A percentile compares a stretch with the other conserved stretches of the same genome.
Evolutionary conservation across 2,888 invertebrate species (phyloP).

Genomic region (Gymnoscelis rufifasciata): DNA sequence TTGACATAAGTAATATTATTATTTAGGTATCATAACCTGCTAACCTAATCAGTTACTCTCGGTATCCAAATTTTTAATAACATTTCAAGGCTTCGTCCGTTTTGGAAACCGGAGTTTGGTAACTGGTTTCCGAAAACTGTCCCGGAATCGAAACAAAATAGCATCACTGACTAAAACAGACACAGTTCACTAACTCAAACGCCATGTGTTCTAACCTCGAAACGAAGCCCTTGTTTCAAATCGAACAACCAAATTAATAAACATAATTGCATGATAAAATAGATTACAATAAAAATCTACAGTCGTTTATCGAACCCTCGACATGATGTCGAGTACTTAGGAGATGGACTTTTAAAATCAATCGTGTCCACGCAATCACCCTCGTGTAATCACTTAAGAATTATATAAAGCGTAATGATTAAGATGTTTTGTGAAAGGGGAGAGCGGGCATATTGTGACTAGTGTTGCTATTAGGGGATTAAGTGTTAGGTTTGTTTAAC

Average conservation of each 20-base stretch:
- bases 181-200: no score
- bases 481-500: no score
- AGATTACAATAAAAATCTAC: constrained; percentile 24
- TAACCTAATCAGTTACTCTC: no score
- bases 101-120: no score
- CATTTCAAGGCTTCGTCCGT: no score
- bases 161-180: no score
- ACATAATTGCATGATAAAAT: constrained; percentile 12
- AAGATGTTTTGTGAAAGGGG: constrained; percentile 69
- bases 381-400: constrained; percentile 75
- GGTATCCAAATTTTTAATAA: no score
- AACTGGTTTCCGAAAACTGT: no score
- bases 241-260: constrained; percentile 13
- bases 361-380: constrained; percentile 66
- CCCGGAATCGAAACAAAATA: no score
- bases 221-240: constrained; percentile 1
- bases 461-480: constrained; percentile 72
- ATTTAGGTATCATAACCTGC: no score
- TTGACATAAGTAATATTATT: no score
- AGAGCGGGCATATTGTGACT: constrained; percentile 68
- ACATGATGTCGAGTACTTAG: constrained; percentile 56
- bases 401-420: constrained; percentile 77
- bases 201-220: no score
- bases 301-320: constrained; percentile 34
- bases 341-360: constrained; percentile 70